Conservation (phyloP, 2,888 invertebrate species). For the Torymus aiolomorphi region DNA sequence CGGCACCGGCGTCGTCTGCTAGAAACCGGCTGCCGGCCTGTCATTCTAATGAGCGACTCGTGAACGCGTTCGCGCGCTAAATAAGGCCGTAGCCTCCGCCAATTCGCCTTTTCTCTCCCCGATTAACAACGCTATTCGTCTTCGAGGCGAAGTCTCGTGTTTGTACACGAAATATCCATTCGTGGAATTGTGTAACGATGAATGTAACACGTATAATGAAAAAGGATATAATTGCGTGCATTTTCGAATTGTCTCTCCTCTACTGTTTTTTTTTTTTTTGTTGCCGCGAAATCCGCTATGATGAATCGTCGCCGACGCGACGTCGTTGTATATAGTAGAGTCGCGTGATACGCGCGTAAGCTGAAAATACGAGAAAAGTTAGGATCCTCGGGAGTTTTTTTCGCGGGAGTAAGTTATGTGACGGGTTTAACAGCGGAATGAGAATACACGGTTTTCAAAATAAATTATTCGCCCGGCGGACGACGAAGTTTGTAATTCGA, state of each 20-base stretch:
- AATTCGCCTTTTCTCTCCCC: too few species aligned
- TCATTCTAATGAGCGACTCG: background rate
- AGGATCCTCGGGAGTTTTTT: constrained; percentile 26
- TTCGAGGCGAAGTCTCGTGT: too few species aligned
- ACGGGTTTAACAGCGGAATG: constrained; percentile 45
- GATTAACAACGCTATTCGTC: too few species aligned
- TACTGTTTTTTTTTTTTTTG: too few species aligned
- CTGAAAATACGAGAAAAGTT: constrained; percentile 48
- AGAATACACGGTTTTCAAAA: constrained; percentile 41
- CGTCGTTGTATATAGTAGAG: background rate
- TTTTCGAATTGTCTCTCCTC: background rate
- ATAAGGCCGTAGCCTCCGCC: too few species aligned
- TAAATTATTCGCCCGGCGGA: constrained; percentile 20
- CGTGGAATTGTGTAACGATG: too few species aligned
- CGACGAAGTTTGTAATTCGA: constrained; percentile 35
- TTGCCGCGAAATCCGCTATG: background rate
- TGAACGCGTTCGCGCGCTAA: too few species aligned
- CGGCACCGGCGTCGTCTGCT: constrained; percentile 13
- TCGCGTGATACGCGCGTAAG: constrained; percentile 11
- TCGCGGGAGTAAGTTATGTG: constrained; percentile 32
- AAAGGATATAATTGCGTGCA: background rate
- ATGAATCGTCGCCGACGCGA: constrained; percentile 25
- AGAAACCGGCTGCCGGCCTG: background rate
- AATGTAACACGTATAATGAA: too few species aligned
- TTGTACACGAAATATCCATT: too few species aligned